phyloP scores from a whole-genome alignment of 2,113 vertebrate genomes.

The Myrmophylax atrothorax region DNA sequence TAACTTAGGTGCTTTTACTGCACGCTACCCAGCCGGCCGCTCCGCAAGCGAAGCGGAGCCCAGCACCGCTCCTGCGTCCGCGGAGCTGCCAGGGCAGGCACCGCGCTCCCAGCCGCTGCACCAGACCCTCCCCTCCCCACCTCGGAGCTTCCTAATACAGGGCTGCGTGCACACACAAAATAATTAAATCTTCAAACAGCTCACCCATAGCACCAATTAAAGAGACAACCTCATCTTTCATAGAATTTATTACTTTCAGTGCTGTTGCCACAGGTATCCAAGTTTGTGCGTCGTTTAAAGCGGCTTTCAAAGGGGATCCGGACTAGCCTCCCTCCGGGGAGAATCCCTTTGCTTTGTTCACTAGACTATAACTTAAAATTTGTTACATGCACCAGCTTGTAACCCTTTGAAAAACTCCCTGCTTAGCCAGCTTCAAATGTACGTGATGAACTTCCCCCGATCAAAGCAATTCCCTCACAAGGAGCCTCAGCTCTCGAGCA shows the following conservation, averaged over 20 bases:
- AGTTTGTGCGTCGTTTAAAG: conserved; percentile 27
- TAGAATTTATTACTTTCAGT: conserved; percentile 44
- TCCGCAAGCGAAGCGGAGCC: no score
- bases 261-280: conserved; percentile 59
- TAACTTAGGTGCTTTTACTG: no score
- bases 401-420: conserved; percentile 38
- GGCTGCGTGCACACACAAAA: not conserved
- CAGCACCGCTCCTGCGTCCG: no score
- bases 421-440: conserved; percentile 34
- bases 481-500: not conserved
- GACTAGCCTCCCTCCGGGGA: conserved; percentile 44
- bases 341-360: conserved; percentile 54
- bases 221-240: conserved; percentile 18
- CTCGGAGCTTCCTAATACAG: accelerated
- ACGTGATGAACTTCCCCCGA: conserved; percentile 8
- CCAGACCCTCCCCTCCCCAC: not conserved
- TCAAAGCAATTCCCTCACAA: conserved; percentile 44
- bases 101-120: not conserved
- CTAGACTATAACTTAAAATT: conserved; percentile 17
- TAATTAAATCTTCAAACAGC: conserved; percentile 41
- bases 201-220: conserved; percentile 25
- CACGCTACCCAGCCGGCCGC: no score
- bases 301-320: conserved; percentile 41
- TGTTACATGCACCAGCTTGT: conserved; percentile 62
- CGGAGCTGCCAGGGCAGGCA: no score